A percentile compares a stretch with the other conserved stretches of the same genome.
These are phyloP conservation scores for Globodera rostochiensis DNA, from an alignment of 1,140 invertebrate genomes.

Conservation along the genomic window DNA sequence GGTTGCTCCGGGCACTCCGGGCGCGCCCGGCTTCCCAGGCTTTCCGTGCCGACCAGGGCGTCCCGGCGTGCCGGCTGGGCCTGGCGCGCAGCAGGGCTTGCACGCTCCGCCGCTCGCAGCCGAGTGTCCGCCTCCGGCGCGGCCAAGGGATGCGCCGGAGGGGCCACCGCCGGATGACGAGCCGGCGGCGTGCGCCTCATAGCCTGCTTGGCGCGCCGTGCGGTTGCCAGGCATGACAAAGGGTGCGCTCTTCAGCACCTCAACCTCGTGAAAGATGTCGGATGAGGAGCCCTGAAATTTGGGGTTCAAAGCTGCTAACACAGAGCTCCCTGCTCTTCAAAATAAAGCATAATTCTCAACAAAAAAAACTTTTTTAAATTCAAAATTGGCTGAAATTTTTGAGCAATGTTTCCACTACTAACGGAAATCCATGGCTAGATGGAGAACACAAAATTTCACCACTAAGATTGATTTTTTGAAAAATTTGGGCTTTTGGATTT, in stretches of 20 bases:
- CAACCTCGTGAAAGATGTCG: conserved; percentile 25
- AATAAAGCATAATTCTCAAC: too few relatives aligned
- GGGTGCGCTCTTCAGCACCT: conserved; percentile 19
- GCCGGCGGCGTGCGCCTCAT: conserved; percentile 6
- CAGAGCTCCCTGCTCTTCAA: background rate
- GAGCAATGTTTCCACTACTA: too few relatives aligned
- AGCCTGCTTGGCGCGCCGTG: background rate
- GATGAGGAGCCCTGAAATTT: conserved; percentile 18
- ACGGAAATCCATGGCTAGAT: too few relatives aligned
- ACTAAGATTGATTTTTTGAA: too few relatives aligned
- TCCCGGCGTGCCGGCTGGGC: conserved; percentile 19
- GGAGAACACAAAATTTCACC: too few relatives aligned
- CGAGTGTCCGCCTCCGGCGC: background rate
- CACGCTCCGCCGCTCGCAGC: conserved; percentile 8
- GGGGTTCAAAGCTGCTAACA: background rate
- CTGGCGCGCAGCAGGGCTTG: conserved; percentile 20
- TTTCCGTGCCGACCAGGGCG: conserved; percentile 19
- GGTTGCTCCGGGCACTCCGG: conserved; percentile 39
- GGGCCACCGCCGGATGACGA: conserved; percentile 13
- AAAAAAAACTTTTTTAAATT: too few relatives aligned
- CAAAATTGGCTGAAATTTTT: too few relatives aligned
- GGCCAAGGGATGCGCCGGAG: background rate
- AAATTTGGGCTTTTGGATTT: too few relatives aligned
- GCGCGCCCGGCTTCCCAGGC: conserved; percentile 30
- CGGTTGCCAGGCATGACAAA: conserved; percentile 14